phyloP scores from a whole-genome alignment of 1,140 invertebrate genomes.

The Lepidurus packardi region DNA sequence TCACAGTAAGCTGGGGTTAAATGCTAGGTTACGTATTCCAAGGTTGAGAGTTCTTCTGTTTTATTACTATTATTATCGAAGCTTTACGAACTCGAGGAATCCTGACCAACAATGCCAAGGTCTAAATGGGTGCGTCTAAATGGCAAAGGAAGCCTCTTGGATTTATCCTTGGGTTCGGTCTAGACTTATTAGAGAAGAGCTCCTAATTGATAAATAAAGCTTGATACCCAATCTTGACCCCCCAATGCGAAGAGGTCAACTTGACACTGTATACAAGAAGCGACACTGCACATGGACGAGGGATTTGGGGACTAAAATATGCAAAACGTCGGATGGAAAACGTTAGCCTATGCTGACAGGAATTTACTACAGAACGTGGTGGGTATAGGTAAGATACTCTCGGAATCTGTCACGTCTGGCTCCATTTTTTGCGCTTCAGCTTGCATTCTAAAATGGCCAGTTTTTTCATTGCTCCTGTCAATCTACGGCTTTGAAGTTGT shows the following conservation, averaged over 20 bases:
- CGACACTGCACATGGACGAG: neutral
- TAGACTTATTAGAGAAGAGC: neutral
- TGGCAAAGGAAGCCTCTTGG: neutral
- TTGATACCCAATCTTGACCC: neutral
- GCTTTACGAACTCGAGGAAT: neutral
- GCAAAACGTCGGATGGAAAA: neutral
- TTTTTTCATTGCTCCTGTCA: constrained; percentile 1
- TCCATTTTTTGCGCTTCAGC: neutral
- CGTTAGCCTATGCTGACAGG: neutral
- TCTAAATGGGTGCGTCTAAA: neutral
- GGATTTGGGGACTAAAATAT: neutral
- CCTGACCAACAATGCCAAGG: neutral
- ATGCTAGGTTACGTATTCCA: constrained; percentile 9
- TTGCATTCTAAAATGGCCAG: neutral
- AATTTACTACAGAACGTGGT: neutral
- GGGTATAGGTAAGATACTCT: neutral
- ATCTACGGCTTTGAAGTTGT: constrained; percentile 11
- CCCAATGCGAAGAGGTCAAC: neutral
- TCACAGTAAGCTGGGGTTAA: constrained; percentile 1
- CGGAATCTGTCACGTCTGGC: neutral
- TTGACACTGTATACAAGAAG: neutral
- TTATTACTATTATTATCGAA: neutral
- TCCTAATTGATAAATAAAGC: constrained; percentile 4
- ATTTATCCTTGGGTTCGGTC: neutral
- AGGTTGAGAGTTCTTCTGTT: neutral